Evolutionary conservation across 1,140 invertebrate genomes (phyloP).

Genomic region (Metaphire vulgaris): DNA sequence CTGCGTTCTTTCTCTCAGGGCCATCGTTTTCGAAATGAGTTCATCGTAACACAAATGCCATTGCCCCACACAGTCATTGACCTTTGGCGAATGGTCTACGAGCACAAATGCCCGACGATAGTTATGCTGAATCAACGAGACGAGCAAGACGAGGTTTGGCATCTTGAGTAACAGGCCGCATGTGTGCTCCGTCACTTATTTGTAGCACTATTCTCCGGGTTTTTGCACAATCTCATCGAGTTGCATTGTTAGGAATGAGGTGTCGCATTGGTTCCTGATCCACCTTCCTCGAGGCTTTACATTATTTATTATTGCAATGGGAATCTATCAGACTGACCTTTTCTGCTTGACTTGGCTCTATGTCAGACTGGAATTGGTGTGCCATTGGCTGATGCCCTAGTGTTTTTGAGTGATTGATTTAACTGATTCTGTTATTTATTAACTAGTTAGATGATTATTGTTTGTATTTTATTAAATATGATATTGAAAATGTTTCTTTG

Average conservation of each 20-base stretch:
- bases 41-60: conserved; percentile 33
- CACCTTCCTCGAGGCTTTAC: too few relatives aligned
- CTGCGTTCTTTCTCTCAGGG: conserved; percentile 34
- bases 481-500: not conserved
- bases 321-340: not conserved
- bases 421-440: too few relatives aligned
- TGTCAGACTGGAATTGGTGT: not conserved
- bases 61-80: conserved; percentile 23
- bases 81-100: conserved; percentile 28
- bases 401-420: too few relatives aligned
- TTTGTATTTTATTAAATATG: not conserved
- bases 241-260: too few relatives aligned
- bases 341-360: not conserved
- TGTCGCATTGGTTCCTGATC: too few relatives aligned
- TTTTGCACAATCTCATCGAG: too few relatives aligned
- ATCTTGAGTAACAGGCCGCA: not conserved
- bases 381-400: too few relatives aligned
- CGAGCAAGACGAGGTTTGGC: conserved; percentile 44
- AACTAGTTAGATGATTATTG: not conserved
- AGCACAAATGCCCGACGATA: conserved; percentile 19
- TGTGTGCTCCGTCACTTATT: not conserved
- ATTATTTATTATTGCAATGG: not conserved
- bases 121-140: conserved; percentile 36
- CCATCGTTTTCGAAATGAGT: conserved; percentile 40
- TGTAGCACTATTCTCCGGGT: too few relatives aligned